Percentiles rank a stretch among this genome's conserved stretches.
phyloP scores from a whole-genome alignment of 2,113 vertebrate species.

The Gopherus evgoodei region DNA sequence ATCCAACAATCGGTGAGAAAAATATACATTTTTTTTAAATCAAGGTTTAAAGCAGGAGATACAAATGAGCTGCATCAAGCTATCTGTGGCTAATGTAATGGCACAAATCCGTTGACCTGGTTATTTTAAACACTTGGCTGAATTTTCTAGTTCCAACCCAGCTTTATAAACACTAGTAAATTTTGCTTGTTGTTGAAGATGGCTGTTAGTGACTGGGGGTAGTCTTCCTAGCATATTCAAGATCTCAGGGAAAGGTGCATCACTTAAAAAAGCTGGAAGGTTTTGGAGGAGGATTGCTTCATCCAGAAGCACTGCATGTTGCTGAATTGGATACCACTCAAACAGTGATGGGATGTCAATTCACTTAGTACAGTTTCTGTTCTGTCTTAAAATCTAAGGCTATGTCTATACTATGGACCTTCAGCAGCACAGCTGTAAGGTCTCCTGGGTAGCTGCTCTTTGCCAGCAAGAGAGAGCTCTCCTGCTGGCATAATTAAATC shows the following conservation, averaged over 20 bases:
- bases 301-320: rapidly evolving
- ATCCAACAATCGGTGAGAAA: neutral
- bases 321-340: neutral
- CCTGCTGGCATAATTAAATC: neutral
- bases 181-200: neutral
- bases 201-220: neutral
- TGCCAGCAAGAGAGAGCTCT: neutral
- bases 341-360: neutral
- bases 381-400: neutral
- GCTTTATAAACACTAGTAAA: neutral
- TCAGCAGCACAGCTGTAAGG: too few species aligned
- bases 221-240: neutral
- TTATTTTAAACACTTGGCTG: neutral
- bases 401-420: too few species aligned
- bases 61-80: neutral
- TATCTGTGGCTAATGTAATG: neutral
- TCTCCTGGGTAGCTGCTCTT: too few species aligned
- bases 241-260: neutral
- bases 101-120: neutral
- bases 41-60: neutral
- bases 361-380: neutral
- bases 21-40: neutral
- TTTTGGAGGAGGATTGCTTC: neutral
- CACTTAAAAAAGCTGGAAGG: neutral
- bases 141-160: neutral